phyloP scores from a whole-genome alignment of 2,888 invertebrate species.

The Pandemis heparana region DNA sequence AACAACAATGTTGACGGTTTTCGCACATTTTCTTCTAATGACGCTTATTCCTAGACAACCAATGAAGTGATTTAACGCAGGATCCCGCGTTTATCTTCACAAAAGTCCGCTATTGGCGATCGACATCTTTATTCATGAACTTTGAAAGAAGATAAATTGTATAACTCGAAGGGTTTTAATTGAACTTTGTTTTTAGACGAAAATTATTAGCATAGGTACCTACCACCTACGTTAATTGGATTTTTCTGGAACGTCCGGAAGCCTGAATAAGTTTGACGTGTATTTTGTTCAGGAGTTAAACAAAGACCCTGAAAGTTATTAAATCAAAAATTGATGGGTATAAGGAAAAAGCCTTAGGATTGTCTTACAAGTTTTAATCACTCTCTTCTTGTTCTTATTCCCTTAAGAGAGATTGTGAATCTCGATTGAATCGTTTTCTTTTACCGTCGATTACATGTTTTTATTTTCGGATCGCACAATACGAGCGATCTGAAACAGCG shows the following conservation, averaged over 20 bases:
- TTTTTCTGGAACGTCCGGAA: conserved; percentile 20
- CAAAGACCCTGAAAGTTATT: not conserved
- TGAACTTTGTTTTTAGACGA: conserved; percentile 34
- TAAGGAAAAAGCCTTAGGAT: not conserved
- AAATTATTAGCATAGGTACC: conserved; percentile 37
- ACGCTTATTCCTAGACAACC: conserved; percentile 6
- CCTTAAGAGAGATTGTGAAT: not conserved
- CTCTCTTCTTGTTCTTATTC: not conserved
- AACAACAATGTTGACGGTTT: no score
- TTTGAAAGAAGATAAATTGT: conserved; percentile 41
- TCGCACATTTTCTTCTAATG: not conserved
- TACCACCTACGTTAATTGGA: conserved; percentile 28
- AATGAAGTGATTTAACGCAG: conserved; percentile 1
- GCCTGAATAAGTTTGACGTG: conserved; percentile 1
- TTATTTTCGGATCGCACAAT: conserved; percentile 1
- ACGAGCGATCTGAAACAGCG: conserved; percentile 10
- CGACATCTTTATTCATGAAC: conserved; percentile 42
- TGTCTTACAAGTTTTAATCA: conserved; percentile 2
- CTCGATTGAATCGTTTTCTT: not conserved
- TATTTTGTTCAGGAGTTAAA: conserved; percentile 4
- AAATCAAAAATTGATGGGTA: not conserved
- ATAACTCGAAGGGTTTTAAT: conserved; percentile 36
- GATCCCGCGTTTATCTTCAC: conserved; percentile 7
- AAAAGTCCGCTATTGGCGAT: conserved; percentile 28
- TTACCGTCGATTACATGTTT: not conserved